Evolutionary conservation across 1,140 invertebrate genomes (phyloP), one percentile per base, ranked within the genome.

Genomic region (Mamestra configurata): DNA sequence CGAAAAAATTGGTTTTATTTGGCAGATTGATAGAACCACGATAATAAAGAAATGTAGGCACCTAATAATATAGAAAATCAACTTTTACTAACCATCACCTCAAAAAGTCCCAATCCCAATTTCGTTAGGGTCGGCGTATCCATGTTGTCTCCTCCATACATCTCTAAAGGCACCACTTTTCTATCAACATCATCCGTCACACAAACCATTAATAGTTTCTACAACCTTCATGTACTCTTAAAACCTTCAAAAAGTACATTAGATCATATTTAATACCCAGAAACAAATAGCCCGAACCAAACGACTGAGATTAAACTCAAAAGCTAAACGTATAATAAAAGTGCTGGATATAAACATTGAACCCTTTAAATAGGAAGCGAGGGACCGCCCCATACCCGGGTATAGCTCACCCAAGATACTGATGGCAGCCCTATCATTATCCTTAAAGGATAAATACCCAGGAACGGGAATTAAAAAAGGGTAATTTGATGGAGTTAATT

Each of bases 321-420:
- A 79, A 51, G 49, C 10, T 70, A 35, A 59, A n/a, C 72, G 46
- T 75, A 78, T 79, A 79, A 82, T 79, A 79, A 79, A 82, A 71
- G 71, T 18, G 61, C 40, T n/a, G 6, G 77, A 61, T 76, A 70
- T 64, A 71, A 72, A 68, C 51, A 71, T 64, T 61, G 53, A 81
- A 82, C 70, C 77, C 71, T 76, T 82, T 61, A 51, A 75, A 82
- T 71, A 35, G 76, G 27, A n/a, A 43, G n/a, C 55, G 15, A 53
- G 75, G 75, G 80, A 79, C 66, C 22, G 18, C 15, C 66, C 13
- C 46, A 18, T 8, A 68, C 10, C 64, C 18, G 10, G 18, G 13
- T 37, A 64, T 64, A 64, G 7, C 59, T 10, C 31, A 64, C 15
- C 57, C 57, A 31, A 27, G 24, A 15, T 61, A 61, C 64, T 68